These are phyloP conservation scores for Theonella swinhoei DNA, from an alignment of 37 sponge, comb jelly and placozoan species.

Conservation along the genomic window DNA sequence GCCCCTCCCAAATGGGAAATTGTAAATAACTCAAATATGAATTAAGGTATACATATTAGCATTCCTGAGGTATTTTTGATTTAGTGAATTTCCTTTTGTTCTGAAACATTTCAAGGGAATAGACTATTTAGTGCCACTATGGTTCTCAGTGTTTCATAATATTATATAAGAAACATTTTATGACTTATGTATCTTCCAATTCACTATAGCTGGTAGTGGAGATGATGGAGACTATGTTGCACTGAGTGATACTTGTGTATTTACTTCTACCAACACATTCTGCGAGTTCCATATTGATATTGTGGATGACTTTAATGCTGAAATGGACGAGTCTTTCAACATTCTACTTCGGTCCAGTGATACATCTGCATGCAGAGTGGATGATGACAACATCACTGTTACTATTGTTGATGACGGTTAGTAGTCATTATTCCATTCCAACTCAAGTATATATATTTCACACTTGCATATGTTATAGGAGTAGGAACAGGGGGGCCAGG, in stretches of 20 bases:
- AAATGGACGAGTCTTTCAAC: slow-evolving; percentile 12
- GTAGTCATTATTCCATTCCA: background rate
- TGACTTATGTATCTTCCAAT: background rate
- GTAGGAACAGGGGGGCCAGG: no score
- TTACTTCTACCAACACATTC: background rate
- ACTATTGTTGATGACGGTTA: slow-evolving; percentile 21
- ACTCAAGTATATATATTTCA: background rate
- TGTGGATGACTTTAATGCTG: slow-evolving; percentile 4
- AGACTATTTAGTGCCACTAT: no score
- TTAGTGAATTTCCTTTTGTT: no score
- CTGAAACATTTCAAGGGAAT: no score
- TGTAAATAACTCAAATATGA: no score
- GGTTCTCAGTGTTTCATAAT: no score
- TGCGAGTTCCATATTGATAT: background rate
- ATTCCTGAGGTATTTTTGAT: no score
- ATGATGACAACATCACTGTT: background rate
- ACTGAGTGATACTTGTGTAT: background rate
- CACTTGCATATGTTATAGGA: no score
- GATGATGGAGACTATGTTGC: background rate
- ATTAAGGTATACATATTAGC: no score
- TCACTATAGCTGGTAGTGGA: background rate
- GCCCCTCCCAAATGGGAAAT: no score
- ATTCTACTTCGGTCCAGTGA: background rate
- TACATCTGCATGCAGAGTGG: background rate
- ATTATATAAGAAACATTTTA: no score